Base-by-base conservation (phyloP, 2,888 invertebrate species). In the Latheticus oryzae region DNA sequence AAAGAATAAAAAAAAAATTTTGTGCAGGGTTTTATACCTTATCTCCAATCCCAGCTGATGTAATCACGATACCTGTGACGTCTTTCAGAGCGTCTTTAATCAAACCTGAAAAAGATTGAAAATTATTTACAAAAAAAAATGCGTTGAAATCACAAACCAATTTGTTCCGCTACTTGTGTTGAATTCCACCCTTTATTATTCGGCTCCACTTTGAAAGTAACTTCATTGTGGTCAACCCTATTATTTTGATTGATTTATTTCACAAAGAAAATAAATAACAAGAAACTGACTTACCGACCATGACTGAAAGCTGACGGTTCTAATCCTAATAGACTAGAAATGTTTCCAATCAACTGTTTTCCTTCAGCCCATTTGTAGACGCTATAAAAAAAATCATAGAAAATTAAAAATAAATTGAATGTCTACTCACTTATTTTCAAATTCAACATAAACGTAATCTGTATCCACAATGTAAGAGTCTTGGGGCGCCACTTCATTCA, bases 41-140 rank as follows among this genome's bases (percentile, higher is more conserved):
- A 71, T 92, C 89, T 15, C 93, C 93, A 52, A 93, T 87, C 21
- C 92, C 93, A 12, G 89, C 88, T 17, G 86, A 83, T 13, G 85
- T 75, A 32, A 93, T 85, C 65, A 87, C 85, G 3, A 89, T 84
- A 17, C 90, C 90, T 13, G 88, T 83, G 50, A 83, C 81, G 4
- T 83, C 80, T 42, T 85, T 83, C 16, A 93, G 79, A 66, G 87
- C 82, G 38, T 86, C 85, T 69, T 88, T 88, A 55, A 91, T 85
- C 8, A 83, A 70, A 60, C 79, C 85, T 85, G 72, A 38, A 79
- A 45, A 12, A 11, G 12, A 19, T 19, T 19, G 3, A 5, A 5
- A n/a, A 40, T 13, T 37, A 7, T 30, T 5, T 5, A 19, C 5
- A 19, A 19, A 19, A 19, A 3, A 19, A 19, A 19, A 19, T 19